Percentiles rank a stretch among this genome's conserved stretches.
phyloP scores from a whole-genome alignment of 2,113 vertebrate species.

The Strigops habroptila region DNA sequence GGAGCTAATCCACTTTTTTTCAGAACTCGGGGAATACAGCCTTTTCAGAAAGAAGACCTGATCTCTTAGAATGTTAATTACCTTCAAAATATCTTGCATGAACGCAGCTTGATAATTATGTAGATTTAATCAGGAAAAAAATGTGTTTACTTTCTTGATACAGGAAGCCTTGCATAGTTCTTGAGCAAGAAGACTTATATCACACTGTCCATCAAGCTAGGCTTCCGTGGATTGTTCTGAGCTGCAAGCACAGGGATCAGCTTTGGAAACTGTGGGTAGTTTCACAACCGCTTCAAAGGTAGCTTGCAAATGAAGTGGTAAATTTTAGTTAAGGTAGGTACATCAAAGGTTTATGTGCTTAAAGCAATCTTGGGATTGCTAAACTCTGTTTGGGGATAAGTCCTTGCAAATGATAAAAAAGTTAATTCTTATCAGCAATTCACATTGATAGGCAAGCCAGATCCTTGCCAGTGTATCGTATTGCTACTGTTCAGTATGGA shows the following conservation, averaged over 20 bases:
- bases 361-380: not conserved
- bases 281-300: not conserved
- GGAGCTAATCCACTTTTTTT: not conserved
- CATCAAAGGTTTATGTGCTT: not conserved
- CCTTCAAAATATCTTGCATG: not conserved
- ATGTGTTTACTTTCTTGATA: not conserved
- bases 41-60: not conserved
- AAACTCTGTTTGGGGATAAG: not conserved
- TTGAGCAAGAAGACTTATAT: not conserved
- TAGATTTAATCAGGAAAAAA: constrained; percentile 28
- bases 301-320: not conserved
- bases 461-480: not conserved
- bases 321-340: not conserved
- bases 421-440: not conserved
- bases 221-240: not conserved
- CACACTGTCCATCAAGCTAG: not conserved
- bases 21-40: not conserved
- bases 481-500: not conserved
- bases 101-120: not conserved
- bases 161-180: not conserved
- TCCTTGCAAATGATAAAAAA: not conserved
- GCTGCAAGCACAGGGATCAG: not conserved
- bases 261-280: not conserved
- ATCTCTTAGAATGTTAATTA: not conserved
- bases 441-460: not conserved